Base-by-base conservation (phyloP, 2,113 vertebrate species). In the Galeopterus variegatus region DNA sequence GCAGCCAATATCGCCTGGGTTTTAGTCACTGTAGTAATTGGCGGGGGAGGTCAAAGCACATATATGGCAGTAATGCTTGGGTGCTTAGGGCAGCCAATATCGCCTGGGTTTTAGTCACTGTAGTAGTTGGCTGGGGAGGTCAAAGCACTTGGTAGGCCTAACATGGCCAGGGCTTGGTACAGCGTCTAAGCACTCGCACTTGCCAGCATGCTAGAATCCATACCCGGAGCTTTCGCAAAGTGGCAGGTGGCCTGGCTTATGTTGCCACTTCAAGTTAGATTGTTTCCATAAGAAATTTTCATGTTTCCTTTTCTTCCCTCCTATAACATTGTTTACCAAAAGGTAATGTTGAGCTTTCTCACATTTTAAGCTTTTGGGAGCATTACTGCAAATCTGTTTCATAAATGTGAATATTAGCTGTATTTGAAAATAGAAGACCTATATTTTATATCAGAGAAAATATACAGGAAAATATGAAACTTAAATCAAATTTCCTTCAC, bases 381-480 rank as follows among this genome's bases (percentile, higher is more conserved):
- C 54, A 65, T 26, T 48, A 11, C 26, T 67, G 33, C 4, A 85
- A 60, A 82, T 88, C 36, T 91, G 36, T 79, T 94, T 81, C 18
- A 67, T 31, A 96, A 86, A 82, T 69, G n/a, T 72, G 28, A 93
- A 21, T 88, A 84, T 11, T 45, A 19, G 13, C 31, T 76, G 12
- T 41, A 89, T 9, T 5, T 79, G 28, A 77, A 88, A 75, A 75
- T 36, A 62, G 24, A 65, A 72, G 82, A 77, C 15, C 69, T 52
- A 82, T 28, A 19, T 65, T 92, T 87, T 79, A 77, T 24, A 67
- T 56, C 15, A 80, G 33, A 79, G 15, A 96, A 87, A 58, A 48
- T 14, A 62, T 52, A 88, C 7, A 87, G 28, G 23, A 86, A 94
- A 96, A 70, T 21, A 73, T 26, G 85, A 83, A 95, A 58, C 10